These are phyloP conservation scores for Tetraneura akinire DNA, from an alignment of 1,140 invertebrate genomes.

Conservation along the genomic window DNA sequence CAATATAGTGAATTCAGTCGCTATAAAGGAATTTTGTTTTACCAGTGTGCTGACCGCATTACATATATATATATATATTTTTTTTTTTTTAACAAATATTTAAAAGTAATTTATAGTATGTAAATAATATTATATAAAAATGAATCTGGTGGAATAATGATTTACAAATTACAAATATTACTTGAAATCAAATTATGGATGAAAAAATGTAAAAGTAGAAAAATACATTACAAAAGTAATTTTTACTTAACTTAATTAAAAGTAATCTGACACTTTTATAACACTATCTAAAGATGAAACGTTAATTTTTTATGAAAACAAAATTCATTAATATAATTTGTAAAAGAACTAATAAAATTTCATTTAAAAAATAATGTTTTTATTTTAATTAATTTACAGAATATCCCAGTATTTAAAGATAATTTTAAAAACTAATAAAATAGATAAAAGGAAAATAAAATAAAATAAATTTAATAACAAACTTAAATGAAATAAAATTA, in stretches of 20 bases:
- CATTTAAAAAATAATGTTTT: too few species aligned
- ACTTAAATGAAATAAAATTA: background rate
- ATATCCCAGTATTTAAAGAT: background rate
- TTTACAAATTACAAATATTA: background rate
- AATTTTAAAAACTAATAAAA: background rate
- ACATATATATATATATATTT: too few species aligned
- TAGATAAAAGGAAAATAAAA: background rate
- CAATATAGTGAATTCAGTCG: too few species aligned
- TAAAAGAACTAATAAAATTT: too few species aligned
- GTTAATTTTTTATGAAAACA: too few species aligned
- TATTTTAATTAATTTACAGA: background rate
- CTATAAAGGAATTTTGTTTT: too few species aligned
- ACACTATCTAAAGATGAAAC: background rate
- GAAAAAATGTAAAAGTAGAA: conserved; percentile 48
- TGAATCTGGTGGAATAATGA: background rate
- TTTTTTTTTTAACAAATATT: too few species aligned
- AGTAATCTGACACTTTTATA: background rate
- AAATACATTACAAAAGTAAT: conserved; percentile 44
- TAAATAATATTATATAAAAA: conserved; percentile 18
- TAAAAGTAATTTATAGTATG: background rate
- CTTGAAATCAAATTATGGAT: background rate
- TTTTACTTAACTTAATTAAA: background rate
- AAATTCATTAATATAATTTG: too few species aligned
- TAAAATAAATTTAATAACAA: background rate
- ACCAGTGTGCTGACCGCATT: too few species aligned